Conservation (phyloP, 2,888 invertebrate genomes). For the Heliconius ethilla region DNA sequence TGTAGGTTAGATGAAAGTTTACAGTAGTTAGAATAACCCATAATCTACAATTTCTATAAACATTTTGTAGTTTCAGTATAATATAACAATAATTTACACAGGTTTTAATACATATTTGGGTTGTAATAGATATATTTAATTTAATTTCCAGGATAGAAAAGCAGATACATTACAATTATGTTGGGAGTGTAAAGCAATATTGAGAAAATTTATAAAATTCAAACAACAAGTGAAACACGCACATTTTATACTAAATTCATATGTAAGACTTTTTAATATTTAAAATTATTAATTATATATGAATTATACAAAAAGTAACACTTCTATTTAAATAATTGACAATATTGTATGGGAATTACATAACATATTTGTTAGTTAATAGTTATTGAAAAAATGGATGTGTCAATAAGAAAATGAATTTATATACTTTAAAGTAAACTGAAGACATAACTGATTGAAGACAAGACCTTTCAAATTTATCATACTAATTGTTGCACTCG, state of each 20-base stretch:
- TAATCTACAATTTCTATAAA: background rate
- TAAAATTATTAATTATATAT: conserved; percentile 11
- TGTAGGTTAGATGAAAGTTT: no score
- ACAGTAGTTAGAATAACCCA: background rate
- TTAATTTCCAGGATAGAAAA: conserved; percentile 44
- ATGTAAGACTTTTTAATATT: conserved; percentile 50
- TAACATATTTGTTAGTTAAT: background rate
- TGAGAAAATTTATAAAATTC: conserved; percentile 52
- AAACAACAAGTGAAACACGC: conserved; percentile 55
- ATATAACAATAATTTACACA: background rate
- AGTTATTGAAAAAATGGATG: background rate
- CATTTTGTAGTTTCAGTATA: background rate
- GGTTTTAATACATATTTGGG: background rate
- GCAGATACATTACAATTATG: conserved; percentile 51
- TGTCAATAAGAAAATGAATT: background rate
- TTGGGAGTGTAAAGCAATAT: conserved; percentile 58
- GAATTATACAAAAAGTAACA: background rate
- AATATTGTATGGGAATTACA: conserved; percentile 4
- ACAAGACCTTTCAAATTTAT: no score
- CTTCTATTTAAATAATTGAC: conserved; percentile 18
- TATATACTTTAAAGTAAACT: background rate
- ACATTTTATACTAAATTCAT: conserved; percentile 48
- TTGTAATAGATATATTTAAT: background rate
- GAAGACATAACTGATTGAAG: no score
- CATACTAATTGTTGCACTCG: no score